Evolutionary conservation across 2,888 invertebrate species (phyloP), one percentile per base, ranked within the genome.

Genomic region (Zele albiditarsus): DNA sequence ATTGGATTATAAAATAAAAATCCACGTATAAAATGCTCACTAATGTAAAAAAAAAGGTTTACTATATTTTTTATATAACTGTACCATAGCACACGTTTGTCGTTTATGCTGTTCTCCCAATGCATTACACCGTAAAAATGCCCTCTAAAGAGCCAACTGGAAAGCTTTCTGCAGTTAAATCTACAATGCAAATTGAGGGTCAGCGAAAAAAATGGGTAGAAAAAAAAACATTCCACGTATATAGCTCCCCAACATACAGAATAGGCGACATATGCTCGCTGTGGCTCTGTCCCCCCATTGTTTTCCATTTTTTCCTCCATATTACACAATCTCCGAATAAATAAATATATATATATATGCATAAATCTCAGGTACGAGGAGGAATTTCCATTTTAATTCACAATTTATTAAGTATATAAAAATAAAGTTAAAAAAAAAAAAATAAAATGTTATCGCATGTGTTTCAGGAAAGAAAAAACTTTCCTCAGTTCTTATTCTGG

Each of bases 161-260:
- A 78, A 78, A 80, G 80, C 80, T 82, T 82, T 82, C 81, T 80
- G 81, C 81, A 80, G 82, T 83, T 81, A 81, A 84, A 85, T 85
- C 82, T 85, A 83, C 85, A 85, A 85, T 85, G 85, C 85, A 85
- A 85, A 85, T 85, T 78, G 81, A 78, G 76, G 75, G 72, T 77
- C 76, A 73, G 68, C 23, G 27, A 33, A 70, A 70, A 49, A 71
- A 60, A 75, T 66, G 71, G 66, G 71, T 74, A 78, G 76, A 81
- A 82, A 82, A 82, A 80, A 78, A 80, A 82, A 84, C 83, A 82
- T 75, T 33, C 16, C 38, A 38, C 33, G 16, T 38, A 38, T 63
- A 63, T 23, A 62, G 62, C 38, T 38, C 8, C 20, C 16, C 28
- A 81, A 79, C 79, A 80, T 74, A 77, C 79, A 80, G 77, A 83